Conservation (phyloP, 2,797 vertebrate species). For the Chanos chanos region DNA sequence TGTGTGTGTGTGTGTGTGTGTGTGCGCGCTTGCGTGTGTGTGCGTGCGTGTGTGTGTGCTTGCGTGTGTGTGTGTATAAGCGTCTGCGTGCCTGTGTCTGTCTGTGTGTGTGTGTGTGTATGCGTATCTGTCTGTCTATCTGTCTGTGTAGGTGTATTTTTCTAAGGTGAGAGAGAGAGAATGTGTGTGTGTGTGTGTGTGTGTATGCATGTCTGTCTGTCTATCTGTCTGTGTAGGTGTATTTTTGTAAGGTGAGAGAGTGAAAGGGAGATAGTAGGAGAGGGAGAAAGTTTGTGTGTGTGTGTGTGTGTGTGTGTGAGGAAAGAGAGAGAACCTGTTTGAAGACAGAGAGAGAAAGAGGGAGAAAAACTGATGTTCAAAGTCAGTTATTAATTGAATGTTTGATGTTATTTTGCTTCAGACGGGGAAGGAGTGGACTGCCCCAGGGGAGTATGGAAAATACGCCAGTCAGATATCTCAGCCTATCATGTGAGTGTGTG, state of each 20-base stretch:
- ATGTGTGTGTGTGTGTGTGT: too few species aligned
- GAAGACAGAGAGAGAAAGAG: not conserved
- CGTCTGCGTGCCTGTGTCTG: constrained; percentile 1
- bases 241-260: not conserved
- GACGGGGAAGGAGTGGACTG: constrained; percentile 89
- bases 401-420: constrained; percentile 48
- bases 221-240: too few species aligned
- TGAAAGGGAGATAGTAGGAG: not conserved
- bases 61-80: too few species aligned
- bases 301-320: too few species aligned
- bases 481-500: constrained; percentile 77
- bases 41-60: too few species aligned
- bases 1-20: too few species aligned
- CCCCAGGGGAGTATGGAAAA: constrained; percentile 90
- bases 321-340: not conserved
- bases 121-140: constrained; percentile 22
- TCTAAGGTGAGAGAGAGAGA: too few species aligned
- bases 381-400: not conserved
- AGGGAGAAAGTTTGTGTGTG: too few species aligned
- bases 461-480: constrained; percentile 84
- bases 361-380: not conserved
- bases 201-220: too few species aligned
- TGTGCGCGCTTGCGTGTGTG: not conserved
- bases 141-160: too few species aligned
- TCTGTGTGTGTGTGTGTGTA: not conserved